Base-by-base conservation (phyloP, 30 jellyfish, hydroid and myxozoan genomes). In the Aurelia sp. region DNA sequence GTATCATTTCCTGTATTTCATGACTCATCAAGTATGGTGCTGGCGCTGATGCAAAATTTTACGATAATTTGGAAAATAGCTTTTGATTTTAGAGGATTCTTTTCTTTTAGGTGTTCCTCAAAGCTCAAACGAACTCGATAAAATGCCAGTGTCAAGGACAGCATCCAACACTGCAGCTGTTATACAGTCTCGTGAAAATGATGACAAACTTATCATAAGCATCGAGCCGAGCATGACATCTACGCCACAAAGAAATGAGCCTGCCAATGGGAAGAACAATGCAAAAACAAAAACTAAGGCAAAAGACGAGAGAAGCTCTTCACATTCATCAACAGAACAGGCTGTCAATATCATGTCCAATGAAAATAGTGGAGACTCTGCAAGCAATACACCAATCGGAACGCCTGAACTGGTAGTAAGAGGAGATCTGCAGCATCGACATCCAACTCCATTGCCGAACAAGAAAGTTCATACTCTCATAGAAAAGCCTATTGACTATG, bases 361-460 rank as follows among this genome's bases (percentile, higher is more conserved):
- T 23, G 85, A 74, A 12, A 75, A 74, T 15, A 13, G 7, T 17
- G 55, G 30, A 18, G 47, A 19, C 21, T 55, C 55, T 3, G 22
- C 72, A 13, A 33, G 75, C n/a, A 74, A 44, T 44, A 44, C 31
- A 19, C 50, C 74, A 8, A 13, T 64, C 11, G 74, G 37, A 64
- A 64, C 74, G 16, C 61, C 79, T 13, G 65, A 69, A 69, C 9
- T 17, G 3, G 59, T 23, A 4, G 79, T 64, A 20, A 69, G 27
- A 18, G 20, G 27, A 48, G 61, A 27, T 48, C 20, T 20, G 3
- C 61, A 62, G 23, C 78, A 76, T 19, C 87, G 87, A 53, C 51
- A n/a, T 15, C 87, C 87, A 8, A 76, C 87, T 19, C 87, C 87
- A 23, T 55, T 60, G 33, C 74, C 71, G 11, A 20, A 22, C 23